Percentiles rank a stretch among this genome's conserved stretches.
Conservation (phyloP, 2,113 vertebrate genomes). For the Bos indicus region DNA sequence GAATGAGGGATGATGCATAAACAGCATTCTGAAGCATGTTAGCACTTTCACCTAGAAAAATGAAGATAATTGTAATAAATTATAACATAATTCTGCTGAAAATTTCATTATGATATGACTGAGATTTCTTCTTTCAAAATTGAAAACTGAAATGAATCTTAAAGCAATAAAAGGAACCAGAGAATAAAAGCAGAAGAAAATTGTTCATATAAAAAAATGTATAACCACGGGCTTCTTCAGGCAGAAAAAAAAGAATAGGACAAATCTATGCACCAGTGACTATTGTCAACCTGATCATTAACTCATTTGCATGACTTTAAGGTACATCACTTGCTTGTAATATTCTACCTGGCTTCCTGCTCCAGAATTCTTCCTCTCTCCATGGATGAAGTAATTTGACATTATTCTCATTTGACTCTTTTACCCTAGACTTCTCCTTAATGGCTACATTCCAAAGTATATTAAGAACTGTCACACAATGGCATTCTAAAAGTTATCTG, state of each 20-base stretch:
- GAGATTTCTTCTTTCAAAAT: background rate
- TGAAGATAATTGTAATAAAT: background rate
- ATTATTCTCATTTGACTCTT: conserved; percentile 6
- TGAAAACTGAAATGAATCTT: background rate
- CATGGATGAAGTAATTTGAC: background rate
- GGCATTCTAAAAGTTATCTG: background rate
- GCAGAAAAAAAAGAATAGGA: no score
- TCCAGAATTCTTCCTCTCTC: background rate
- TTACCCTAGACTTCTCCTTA: conserved; percentile 1
- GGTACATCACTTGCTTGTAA: background rate
- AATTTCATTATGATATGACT: background rate
- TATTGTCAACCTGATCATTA: background rate
- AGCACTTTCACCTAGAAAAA: background rate
- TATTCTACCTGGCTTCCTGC: background rate
- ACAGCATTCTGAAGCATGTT: background rate
- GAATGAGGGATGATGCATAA: background rate
- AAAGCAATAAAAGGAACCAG: background rate
- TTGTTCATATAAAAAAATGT: background rate
- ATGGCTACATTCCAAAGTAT: background rate
- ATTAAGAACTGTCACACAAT: background rate
- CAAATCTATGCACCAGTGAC: background rate
- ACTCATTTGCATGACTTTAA: background rate
- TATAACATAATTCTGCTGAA: background rate
- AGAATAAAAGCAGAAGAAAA: background rate
- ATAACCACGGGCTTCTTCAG: background rate